Conservation (phyloP, 30 jellyfish, hydroid and myxozoan genomes). For the Nemopilema nomurai region DNA sequence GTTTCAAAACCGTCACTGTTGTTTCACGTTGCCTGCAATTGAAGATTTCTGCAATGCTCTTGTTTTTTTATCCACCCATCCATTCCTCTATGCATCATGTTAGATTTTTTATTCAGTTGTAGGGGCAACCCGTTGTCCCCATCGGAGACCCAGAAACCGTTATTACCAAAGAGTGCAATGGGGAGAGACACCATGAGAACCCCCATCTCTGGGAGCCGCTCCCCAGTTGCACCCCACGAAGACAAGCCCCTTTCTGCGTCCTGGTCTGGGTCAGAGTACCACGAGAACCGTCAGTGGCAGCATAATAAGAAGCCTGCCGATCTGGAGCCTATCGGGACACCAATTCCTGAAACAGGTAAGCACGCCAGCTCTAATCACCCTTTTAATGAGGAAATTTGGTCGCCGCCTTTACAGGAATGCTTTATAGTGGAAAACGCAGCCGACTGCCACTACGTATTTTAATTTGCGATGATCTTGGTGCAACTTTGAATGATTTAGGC, state of each 20-base stretch:
- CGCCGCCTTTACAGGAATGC: too few species aligned
- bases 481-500: too few species aligned
- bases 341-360: conserved; percentile 33
- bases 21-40: too few species aligned
- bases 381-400: not conserved
- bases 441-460: too few species aligned
- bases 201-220: conserved; percentile 61
- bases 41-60: too few species aligned
- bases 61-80: too few species aligned
- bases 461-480: too few species aligned
- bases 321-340: conserved; percentile 51
- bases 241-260: conserved; percentile 69
- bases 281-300: conserved; percentile 46
- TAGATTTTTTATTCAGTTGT: not conserved
- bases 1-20: too few species aligned
- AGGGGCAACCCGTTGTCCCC: conserved; percentile 48
- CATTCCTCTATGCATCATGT: too few species aligned
- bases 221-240: conserved; percentile 62
- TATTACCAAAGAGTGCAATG: conserved; percentile 40
- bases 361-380: not conserved
- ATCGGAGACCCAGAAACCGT: conserved; percentile 18
- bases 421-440: too few species aligned
- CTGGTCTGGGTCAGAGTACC: conserved; percentile 69
- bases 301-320: conserved; percentile 53
- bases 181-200: conserved; percentile 46